Evolutionary conservation across 2,113 vertebrate genomes (phyloP), one percentile per base, ranked within the genome.

Genomic region (Chunga burmeisteri): DNA sequence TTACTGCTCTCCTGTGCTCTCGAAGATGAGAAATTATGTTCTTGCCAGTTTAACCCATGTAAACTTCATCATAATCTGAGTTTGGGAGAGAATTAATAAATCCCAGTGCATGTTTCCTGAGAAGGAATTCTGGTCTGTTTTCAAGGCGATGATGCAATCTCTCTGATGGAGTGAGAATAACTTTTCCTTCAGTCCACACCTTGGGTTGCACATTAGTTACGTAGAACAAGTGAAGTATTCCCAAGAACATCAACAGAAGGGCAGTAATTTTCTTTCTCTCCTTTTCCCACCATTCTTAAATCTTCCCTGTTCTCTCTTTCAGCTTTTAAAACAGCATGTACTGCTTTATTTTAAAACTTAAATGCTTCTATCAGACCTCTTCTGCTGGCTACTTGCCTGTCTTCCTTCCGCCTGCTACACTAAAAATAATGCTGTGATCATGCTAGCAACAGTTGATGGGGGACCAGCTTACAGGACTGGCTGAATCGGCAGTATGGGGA

Each of bases 91-190:
- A 92, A 93, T 75, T 86, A 92, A 89, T 92, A 81, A 91, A 95
- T 97, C 91, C 81, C 94, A 86, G 16, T 74, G 81, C 66, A 67
- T 56, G 16, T 92, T 96, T 88, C 70, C 49, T 81, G 72, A 56
- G 92, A 97, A 93, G 78, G 72, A 96, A 44, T 92, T 83, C 84
- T 95, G 80, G n/a, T 94, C 79, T 90, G 46, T 92, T 94, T 90
- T 90, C 92, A 93, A 89, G 84, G 75, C 30, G 5, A 61, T 93
- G 89, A 84, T 86, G 90, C 93, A 97, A 92, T 91, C 89, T 95
- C 50, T 68, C 52, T 90, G 80, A 83, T 91, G 78, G 78, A 84
- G 68, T 78, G 86, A 90, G 62, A 94, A 80, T 82, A 86, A 70
- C 77, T 90, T 81, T 95, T 73, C 55, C 68, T 93, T 93, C 80